phyloP scores from a whole-genome alignment of 2,113 vertebrate species.

The Turdus rufiventris region DNA sequence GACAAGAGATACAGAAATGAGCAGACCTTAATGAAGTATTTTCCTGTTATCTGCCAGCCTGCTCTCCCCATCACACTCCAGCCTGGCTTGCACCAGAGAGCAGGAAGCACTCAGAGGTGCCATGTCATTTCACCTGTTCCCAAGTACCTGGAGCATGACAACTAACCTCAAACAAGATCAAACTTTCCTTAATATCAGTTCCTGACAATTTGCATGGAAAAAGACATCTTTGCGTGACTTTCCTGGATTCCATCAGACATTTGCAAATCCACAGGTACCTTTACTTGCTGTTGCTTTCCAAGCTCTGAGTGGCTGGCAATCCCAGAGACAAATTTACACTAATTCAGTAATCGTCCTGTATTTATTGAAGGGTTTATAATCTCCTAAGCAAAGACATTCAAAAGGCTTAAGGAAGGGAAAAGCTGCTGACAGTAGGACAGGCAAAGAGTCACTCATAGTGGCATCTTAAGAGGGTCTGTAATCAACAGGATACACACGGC shows the following conservation, averaged over 20 bases:
- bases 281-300: not conserved
- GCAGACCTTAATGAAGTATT: not conserved
- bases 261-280: not conserved
- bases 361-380: slow-evolving; percentile 54
- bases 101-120: not conserved
- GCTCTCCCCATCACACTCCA: not conserved
- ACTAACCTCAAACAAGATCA: not conserved
- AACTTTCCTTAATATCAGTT: not conserved
- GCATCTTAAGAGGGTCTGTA: slow-evolving; percentile 64
- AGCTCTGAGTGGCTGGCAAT: not conserved
- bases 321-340: slow-evolving; percentile 48
- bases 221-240: not conserved
- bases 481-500: slow-evolving; percentile 56
- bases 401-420: slow-evolving; percentile 55
- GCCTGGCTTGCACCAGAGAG: not conserved
- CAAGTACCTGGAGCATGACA: not conserved
- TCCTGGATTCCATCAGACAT: not conserved
- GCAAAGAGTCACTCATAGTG: slow-evolving; percentile 50
- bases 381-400: slow-evolving; percentile 43
- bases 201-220: not conserved
- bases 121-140: not conserved
- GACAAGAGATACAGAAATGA: not conserved
- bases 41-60: not conserved
- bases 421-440: slow-evolving; percentile 60
- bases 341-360: slow-evolving; percentile 49